Conservation (phyloP, 2,888 invertebrate species). For the Melipona bicolor region DNA sequence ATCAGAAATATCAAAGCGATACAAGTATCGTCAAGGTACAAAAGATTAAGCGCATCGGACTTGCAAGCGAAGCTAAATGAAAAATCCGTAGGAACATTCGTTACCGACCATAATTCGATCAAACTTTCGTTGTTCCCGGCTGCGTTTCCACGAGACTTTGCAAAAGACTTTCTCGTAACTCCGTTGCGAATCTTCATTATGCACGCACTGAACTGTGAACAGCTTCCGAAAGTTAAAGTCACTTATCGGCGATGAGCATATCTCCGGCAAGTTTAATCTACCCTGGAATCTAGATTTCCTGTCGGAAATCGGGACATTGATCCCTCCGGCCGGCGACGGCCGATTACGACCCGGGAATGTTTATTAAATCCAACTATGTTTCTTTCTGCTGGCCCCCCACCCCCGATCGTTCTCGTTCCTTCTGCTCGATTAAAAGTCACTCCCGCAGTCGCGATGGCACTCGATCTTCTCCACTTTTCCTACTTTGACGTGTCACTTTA, state of each 20-base stretch:
- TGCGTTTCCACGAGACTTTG: slow-evolving; percentile 49
- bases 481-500: not conserved
- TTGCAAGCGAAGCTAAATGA: slow-evolving; percentile 8
- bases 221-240: slow-evolving; percentile 70
- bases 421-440: slow-evolving; percentile 61
- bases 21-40: too few species aligned
- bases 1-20: too few species aligned
- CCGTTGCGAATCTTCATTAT: slow-evolving; percentile 67
- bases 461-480: not conserved
- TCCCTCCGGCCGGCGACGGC: slow-evolving; percentile 55
- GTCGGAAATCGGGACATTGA: slow-evolving; percentile 64
- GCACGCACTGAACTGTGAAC: slow-evolving; percentile 71
- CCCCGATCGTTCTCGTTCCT: slow-evolving; percentile 41
- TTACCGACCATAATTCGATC: slow-evolving; percentile 50
- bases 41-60: too few species aligned
- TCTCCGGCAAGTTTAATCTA: slow-evolving; percentile 70
- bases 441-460: slow-evolving; percentile 4
- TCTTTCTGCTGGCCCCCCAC: slow-evolving; percentile 49
- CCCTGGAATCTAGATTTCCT: slow-evolving; percentile 68
- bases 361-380: slow-evolving; percentile 72
- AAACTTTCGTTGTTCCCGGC: slow-evolving; percentile 53
- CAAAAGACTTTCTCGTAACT: slow-evolving; percentile 59
- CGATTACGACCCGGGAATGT: slow-evolving; percentile 71
- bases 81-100: slow-evolving; percentile 30
- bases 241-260: slow-evolving; percentile 71